A percentile compares a stretch with the other conserved stretches of the same genome.
Conservation (phyloP, 2,888 invertebrate species). For the Tinea pellionella region DNA sequence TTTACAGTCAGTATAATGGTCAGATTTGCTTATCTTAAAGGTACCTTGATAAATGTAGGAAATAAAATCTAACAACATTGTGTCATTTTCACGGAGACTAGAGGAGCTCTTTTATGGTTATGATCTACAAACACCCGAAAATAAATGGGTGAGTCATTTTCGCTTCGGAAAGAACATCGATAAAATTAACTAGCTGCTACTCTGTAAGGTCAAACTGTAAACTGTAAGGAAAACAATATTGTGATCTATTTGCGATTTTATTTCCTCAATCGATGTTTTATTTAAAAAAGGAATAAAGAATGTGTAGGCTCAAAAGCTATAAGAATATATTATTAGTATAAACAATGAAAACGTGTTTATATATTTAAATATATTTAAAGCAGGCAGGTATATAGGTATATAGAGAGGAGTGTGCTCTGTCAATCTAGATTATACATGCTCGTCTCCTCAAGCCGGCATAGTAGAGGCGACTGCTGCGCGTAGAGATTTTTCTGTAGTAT, state of each 20-base stretch:
- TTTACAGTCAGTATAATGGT: too few relatives aligned
- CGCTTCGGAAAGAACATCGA: conserved; percentile 2
- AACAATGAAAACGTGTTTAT: too few relatives aligned
- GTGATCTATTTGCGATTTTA: conserved; percentile 12
- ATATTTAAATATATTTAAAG: too few relatives aligned
- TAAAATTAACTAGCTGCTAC: background rate
- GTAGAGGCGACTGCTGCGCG: too few relatives aligned
- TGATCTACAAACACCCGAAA: conserved; percentile 8
- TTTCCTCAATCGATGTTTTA: background rate
- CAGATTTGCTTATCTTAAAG: too few relatives aligned
- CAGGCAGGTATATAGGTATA: too few relatives aligned
- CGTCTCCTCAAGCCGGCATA: too few relatives aligned
- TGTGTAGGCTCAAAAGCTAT: too few relatives aligned
- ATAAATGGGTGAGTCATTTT: conserved; percentile 15
- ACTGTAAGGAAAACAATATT: conserved; percentile 11
- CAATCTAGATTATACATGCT: too few relatives aligned
- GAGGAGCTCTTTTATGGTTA: background rate
- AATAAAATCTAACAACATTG: background rate
- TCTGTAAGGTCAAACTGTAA: conserved; percentile 4
- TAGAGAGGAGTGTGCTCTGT: too few relatives aligned
- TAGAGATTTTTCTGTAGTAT: too few relatives aligned
- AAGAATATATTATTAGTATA: too few relatives aligned
- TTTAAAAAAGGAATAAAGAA: background rate
- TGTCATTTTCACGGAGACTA: background rate
- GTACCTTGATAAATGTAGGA: background rate